Conservation (phyloP, 2,113 vertebrate genomes). For the rat (Rattus norvegicus) region GRCr8 NC_086030.1:29718001-29718500, state of each 20-base stretch:
- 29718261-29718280: neutral
- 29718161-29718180: slow-evolving; percentile 9
- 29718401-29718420: neutral
- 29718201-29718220: neutral
- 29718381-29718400: too few relatives aligned
- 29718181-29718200: slow-evolving; percentile 7
- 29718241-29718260: neutral
- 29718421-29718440: neutral
- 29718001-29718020: slow-evolving; percentile 76
- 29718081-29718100: neutral
- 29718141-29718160: slow-evolving; percentile 49
- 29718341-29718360: neutral
- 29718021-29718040: slow-evolving; percentile 65
- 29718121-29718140: neutral
- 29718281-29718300: neutral
- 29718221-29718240: slow-evolving; percentile 19
- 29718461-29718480: neutral
- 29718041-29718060: neutral
- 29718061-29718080: slow-evolving; percentile 26
- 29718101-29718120: slow-evolving; percentile 17
- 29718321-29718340: neutral
- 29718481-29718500: neutral
- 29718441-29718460: neutral
- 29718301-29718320: neutral
- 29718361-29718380: neutral